Percentiles rank a stretch among this genome's conserved stretches.
These are phyloP conservation scores for Cephus sareptanus DNA, from an alignment of 2,888 invertebrate species.

Conservation along the genomic window DNA sequence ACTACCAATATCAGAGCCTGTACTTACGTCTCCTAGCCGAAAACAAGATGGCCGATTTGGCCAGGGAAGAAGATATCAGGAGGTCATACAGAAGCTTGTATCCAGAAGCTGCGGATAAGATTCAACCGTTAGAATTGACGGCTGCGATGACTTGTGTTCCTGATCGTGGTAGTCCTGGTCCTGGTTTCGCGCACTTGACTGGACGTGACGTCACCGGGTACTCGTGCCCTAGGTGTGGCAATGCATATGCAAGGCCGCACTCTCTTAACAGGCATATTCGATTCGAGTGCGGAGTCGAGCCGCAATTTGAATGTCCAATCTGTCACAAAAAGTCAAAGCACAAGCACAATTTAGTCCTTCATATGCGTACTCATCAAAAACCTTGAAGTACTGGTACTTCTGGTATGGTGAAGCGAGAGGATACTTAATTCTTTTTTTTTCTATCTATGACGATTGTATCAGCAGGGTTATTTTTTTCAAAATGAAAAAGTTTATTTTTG, in stretches of 20 bases:
- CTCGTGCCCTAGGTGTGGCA: conserved; percentile 70
- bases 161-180: not conserved
- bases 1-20: conserved; percentile 52
- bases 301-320: conserved; percentile 72
- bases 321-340: conserved; percentile 73
- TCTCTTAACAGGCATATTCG: conserved; percentile 70
- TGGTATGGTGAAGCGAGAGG: not conserved
- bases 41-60: conserved; percentile 33
- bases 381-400: conserved; percentile 27
- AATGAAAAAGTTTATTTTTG: not conserved
- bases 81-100: conserved; percentile 16
- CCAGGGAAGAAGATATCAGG: conserved; percentile 11
- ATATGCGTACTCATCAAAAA: conserved; percentile 67
- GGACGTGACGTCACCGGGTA: conserved; percentile 30
- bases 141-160: not conserved
- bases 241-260: conserved; percentile 70
- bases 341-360: conserved; percentile 68
- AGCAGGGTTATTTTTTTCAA: not conserved
- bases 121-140: not conserved
- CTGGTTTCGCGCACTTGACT: not conserved
- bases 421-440: not conserved
- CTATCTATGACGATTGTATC: not conserved
- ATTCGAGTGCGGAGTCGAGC: conserved; percentile 73
- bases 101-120: not conserved
- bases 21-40: conserved; percentile 51